phyloP scores from a whole-genome alignment of 2,113 vertebrate genomes.

The Sceloporus undulatus region DNA sequence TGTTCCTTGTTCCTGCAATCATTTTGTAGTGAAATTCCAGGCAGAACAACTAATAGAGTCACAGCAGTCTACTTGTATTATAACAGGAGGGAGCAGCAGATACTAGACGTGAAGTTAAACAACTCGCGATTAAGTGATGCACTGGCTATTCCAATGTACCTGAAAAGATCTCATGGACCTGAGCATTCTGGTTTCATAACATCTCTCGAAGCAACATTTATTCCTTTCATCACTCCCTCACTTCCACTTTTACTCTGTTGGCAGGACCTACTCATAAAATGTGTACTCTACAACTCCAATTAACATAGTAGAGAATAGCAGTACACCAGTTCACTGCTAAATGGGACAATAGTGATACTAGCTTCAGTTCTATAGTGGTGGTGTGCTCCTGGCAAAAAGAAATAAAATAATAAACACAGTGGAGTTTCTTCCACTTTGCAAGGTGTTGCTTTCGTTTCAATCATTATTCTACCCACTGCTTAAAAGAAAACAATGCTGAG shows the following conservation, averaged over 20 bases:
- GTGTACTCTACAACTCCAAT: constrained; percentile 8
- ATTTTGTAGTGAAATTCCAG: constrained; percentile 64
- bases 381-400: background rate
- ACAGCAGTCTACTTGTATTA: constrained; percentile 61
- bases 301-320: constrained; percentile 17
- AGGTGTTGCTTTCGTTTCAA: constrained; percentile 5
- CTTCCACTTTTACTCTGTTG: constrained; percentile 18
- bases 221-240: background rate
- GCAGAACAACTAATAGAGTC: constrained; percentile 65
- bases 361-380: background rate
- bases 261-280: constrained; percentile 2
- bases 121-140: constrained; percentile 56
- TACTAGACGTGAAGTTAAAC: constrained; percentile 63
- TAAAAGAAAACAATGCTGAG: background rate
- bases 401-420: background rate
- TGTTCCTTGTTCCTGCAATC: constrained; percentile 60
- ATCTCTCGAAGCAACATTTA: background rate
- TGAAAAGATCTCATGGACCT: constrained; percentile 45
- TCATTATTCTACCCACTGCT: constrained; percentile 3
- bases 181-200: constrained; percentile 46
- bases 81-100: constrained; percentile 54
- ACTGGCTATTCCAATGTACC: constrained; percentile 33
- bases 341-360: constrained; percentile 37
- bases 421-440: background rate
- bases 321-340: constrained; percentile 29